Evolutionary conservation across 1,140 invertebrate genomes (phyloP).

Genomic region (Drosophila ercepeae): DNA sequence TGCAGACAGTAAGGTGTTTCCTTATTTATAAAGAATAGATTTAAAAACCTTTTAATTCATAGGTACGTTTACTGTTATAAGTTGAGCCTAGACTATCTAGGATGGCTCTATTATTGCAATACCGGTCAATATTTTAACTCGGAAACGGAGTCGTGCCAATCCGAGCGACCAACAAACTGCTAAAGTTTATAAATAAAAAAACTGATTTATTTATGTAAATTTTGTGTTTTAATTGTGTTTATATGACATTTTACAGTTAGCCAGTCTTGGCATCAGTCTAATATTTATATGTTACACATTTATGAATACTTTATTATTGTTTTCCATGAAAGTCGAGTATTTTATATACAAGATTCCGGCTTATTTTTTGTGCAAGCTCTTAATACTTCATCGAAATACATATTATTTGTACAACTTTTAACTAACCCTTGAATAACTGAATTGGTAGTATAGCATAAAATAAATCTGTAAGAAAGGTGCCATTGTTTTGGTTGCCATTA

Average conservation of each 20-base stretch:
- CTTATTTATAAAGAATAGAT: not conserved
- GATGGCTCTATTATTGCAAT: conserved; percentile 58
- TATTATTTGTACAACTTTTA: conserved; percentile 5
- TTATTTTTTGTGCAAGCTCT: conserved; percentile 3
- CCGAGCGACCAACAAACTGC: conserved; percentile 43
- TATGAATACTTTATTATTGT: not conserved
- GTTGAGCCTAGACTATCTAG: conserved; percentile 51
- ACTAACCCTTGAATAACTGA: not conserved
- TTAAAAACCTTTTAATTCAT: not conserved
- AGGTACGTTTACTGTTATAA: conserved; percentile 66
- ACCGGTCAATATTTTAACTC: conserved; percentile 50
- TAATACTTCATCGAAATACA: conserved; percentile 5
- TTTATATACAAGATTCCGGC: not conserved
- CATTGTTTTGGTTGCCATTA: not conserved
- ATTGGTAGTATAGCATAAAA: conserved; percentile 5
- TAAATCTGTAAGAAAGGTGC: conserved; percentile 10
- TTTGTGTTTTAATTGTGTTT: not conserved
- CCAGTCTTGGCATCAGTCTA: not conserved
- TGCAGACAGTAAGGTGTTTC: conserved; percentile 48
- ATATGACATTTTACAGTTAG: not conserved
- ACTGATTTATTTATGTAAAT: not conserved
- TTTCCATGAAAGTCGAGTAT: not conserved
- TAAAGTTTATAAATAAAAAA: conserved; percentile 11
- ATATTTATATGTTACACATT: not conserved
- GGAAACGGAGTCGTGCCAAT: conserved; percentile 35